phyloP scores from a whole-genome alignment of 2,113 vertebrate species.

The Ceyx melanurus region DNA sequence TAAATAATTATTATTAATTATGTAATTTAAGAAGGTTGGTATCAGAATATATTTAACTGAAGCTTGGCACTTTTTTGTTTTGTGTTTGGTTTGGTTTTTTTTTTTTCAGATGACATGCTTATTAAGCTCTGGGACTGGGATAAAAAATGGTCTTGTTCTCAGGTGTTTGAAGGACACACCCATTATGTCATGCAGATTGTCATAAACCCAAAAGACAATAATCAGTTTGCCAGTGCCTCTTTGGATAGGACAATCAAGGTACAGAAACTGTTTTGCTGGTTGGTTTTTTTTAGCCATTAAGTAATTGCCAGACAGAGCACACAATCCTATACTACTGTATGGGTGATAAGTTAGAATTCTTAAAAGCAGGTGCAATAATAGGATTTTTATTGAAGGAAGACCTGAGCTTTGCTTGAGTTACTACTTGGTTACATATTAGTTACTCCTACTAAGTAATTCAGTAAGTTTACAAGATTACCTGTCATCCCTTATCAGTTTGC shows the following conservation, averaged over 20 bases:
- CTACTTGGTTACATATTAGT: not conserved
- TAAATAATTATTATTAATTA: not conserved
- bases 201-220: slow-evolving; percentile 99
- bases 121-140: slow-evolving; percentile 99
- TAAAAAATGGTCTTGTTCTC: slow-evolving; percentile 98
- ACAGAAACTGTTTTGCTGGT: not conserved
- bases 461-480: not conserved
- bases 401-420: not conserved
- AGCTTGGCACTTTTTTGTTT: not conserved
- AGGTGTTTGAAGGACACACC: slow-evolving; percentile 99
- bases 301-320: not conserved
- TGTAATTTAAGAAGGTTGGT: not conserved
- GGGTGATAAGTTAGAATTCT: not conserved
- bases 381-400: not conserved
- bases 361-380: not conserved
- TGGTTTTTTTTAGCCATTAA: not conserved
- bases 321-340: not conserved
- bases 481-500: not conserved
- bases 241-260: slow-evolving; percentile 98
- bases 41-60: not conserved
- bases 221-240: slow-evolving; percentile 98
- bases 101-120: slow-evolving; percentile 93
- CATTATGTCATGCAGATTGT: slow-evolving; percentile 99
- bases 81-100: not conserved
- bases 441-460: not conserved